These are phyloP conservation scores for Plestiodon gilberti DNA, from an alignment of 2,113 vertebrate species.

Conservation along the genomic window DNA sequence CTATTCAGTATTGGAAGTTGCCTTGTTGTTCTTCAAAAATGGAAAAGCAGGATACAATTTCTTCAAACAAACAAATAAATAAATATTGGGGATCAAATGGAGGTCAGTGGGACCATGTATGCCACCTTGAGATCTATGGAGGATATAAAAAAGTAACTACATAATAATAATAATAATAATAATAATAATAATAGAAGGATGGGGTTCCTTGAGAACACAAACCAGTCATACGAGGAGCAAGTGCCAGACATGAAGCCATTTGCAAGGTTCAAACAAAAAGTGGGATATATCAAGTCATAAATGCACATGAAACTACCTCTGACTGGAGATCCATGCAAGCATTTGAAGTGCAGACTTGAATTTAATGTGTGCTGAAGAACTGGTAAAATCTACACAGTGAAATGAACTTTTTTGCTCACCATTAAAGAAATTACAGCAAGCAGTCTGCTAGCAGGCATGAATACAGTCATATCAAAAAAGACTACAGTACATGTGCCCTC, in stretches of 20 bases:
- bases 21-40: no score
- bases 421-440: background rate
- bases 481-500: background rate
- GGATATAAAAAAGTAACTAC: no score
- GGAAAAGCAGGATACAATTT: no score
- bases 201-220: background rate
- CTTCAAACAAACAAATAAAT: no score
- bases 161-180: no score
- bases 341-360: background rate
- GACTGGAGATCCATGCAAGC: background rate
- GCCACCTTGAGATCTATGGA: no score
- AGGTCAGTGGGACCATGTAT: no score
- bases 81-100: no score
- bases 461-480: background rate
- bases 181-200: background rate
- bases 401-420: background rate
- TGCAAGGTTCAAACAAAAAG: background rate
- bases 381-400: background rate
- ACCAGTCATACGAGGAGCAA: no score
- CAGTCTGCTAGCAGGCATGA: background rate
- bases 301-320: background rate
- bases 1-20: no score
- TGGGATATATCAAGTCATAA: background rate
- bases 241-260: background rate
- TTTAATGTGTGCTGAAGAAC: background rate